These are phyloP conservation scores for Alces alces DNA, from an alignment of 2,113 vertebrate genomes.

Conservation along the genomic window DNA sequence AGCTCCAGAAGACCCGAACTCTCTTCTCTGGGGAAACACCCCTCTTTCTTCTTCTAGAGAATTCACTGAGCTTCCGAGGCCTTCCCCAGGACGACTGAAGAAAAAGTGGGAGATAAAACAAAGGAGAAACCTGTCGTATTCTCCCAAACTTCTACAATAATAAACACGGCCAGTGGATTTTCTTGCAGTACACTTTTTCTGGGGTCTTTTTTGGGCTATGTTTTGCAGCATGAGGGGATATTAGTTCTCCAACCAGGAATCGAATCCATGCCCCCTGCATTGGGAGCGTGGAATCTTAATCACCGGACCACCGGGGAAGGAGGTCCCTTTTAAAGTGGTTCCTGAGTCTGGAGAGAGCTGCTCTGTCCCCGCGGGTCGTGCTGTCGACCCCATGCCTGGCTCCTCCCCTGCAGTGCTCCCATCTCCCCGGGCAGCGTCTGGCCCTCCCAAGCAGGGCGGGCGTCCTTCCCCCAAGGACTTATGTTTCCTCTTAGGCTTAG, in stretches of 20 bases:
- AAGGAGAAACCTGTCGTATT: rapidly evolving
- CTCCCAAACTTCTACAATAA: background rate
- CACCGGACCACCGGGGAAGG: background rate
- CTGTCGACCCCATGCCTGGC: background rate
- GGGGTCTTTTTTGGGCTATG: background rate
- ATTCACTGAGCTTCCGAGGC: background rate
- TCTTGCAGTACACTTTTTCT: background rate
- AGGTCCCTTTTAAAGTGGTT: background rate
- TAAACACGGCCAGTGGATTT: rapidly evolving
- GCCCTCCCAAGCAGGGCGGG: rapidly evolving
- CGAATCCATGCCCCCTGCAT: background rate
- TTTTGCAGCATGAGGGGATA: background rate
- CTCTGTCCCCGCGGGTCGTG: rapidly evolving
- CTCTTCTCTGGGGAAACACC: background rate
- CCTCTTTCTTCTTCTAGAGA: background rate
- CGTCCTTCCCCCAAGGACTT: background rate
- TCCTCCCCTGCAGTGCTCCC: background rate
- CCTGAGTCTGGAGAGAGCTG: background rate
- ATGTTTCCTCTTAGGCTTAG: background rate
- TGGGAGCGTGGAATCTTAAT: background rate
- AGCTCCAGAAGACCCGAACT: background rate
- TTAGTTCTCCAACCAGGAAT: background rate
- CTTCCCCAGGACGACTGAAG: background rate
- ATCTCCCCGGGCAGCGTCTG: background rate
- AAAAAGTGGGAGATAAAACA: background rate